These are phyloP conservation scores for Gerris lacustris DNA, from an alignment of 2,888 invertebrate species.

Conservation along the genomic window DNA sequence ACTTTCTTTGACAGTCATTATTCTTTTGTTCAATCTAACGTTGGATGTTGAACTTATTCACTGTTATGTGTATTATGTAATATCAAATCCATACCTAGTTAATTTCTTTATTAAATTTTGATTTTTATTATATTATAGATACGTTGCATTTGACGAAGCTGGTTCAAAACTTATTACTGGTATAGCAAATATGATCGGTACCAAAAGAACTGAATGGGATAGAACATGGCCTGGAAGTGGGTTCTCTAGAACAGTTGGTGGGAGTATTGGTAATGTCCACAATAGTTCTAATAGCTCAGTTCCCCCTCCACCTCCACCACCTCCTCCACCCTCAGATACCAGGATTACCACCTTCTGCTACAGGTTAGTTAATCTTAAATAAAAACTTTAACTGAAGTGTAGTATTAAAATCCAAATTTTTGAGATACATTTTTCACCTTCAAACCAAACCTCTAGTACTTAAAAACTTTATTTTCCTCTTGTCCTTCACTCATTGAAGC, in stretches of 20 bases:
- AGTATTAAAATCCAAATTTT: too few relatives aligned
- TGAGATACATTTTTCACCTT: too few relatives aligned
- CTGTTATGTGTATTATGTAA: background rate
- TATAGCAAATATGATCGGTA: conserved; percentile 49
- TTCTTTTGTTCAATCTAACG: background rate
- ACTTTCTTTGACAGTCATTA: background rate
- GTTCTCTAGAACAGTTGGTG: conserved; percentile 2
- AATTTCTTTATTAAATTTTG: too few relatives aligned
- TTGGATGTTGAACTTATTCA: background rate
- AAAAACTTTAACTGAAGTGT: too few relatives aligned
- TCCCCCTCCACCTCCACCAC: conserved; percentile 5
- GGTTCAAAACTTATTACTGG: conserved; percentile 75
- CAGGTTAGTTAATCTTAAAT: background rate
- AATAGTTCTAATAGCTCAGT: background rate
- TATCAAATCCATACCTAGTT: too few relatives aligned
- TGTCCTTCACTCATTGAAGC: too few relatives aligned
- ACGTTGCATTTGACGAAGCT: conserved; percentile 68
- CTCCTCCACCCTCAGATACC: conserved; percentile 6
- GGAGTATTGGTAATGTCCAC: background rate
- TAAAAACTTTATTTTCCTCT: too few relatives aligned
- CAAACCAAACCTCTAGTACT: too few relatives aligned
- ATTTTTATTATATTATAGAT: conserved; percentile 38
- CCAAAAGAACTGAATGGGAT: conserved; percentile 42
- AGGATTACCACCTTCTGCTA: background rate
- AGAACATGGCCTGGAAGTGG: conserved; percentile 31